These are phyloP conservation scores for Porites australiensis DNA, from an alignment of 64 coral and sea anemone genomes.

Conservation along the genomic window DNA sequence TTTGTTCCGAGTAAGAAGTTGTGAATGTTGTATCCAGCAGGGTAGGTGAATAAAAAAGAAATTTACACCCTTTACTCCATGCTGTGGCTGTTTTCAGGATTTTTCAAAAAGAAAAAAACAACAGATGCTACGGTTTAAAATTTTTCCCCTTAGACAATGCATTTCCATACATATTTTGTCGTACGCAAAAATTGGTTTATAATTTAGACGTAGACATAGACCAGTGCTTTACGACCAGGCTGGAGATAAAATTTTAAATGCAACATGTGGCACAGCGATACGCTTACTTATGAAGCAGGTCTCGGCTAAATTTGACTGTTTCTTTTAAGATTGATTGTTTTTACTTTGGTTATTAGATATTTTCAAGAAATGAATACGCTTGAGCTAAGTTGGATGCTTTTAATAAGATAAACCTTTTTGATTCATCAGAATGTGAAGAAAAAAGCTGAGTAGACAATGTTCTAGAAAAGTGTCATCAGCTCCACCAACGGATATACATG, in stretches of 20 bases:
- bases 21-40: constrained; percentile 10
- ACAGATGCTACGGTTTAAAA: constrained; percentile 13
- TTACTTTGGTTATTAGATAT: too few species aligned
- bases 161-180: not conserved
- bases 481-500: too few species aligned
- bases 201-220: not conserved
- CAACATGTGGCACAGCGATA: not conserved
- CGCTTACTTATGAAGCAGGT: too few species aligned
- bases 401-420: too few species aligned
- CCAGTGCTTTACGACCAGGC: not conserved
- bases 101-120: constrained; percentile 24
- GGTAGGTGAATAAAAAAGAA: constrained; percentile 1
- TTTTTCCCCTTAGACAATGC: constrained; percentile 23
- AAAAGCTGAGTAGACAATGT: too few species aligned
- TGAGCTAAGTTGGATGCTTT: too few species aligned
- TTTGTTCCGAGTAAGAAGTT: not conserved
- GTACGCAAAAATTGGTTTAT: not conserved
- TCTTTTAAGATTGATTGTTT: too few species aligned
- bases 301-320: too few species aligned
- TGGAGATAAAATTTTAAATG: not conserved
- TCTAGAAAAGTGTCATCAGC: too few species aligned
- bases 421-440: too few species aligned
- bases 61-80: constrained; percentile 29
- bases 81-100: constrained; percentile 19
- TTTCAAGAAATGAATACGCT: too few species aligned